A percentile compares a stretch with the other conserved stretches of the same genome.
These are phyloP conservation scores for Aurelia coerulea DNA, from an alignment of 30 jellyfish, hydroid and myxozoan genomes.

Conservation along the genomic window DNA sequence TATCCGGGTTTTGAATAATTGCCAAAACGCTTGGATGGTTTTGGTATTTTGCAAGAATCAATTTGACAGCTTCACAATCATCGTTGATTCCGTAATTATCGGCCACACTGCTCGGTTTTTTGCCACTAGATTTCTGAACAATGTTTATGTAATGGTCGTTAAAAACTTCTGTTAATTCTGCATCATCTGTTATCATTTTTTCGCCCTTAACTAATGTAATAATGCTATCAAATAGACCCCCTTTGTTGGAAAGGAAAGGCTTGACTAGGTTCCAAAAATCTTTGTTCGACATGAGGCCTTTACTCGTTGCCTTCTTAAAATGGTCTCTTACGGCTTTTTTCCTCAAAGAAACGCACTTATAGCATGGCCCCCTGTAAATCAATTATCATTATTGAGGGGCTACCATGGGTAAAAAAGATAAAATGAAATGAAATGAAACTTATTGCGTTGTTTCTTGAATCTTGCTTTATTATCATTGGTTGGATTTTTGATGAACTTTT, in stretches of 20 bases:
- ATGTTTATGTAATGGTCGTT: constrained; percentile 37
- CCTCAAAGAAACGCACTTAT: neutral
- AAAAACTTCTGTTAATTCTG: constrained; percentile 10
- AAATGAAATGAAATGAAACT: too few species aligned
- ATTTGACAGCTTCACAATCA: constrained; percentile 6
- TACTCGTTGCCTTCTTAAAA: constrained; percentile 4
- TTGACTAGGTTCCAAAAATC: constrained; percentile 15
- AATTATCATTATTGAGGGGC: too few species aligned
- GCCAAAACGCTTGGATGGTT: neutral
- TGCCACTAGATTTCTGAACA: constrained; percentile 27
- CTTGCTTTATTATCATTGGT: too few species aligned
- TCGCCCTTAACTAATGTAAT: constrained; percentile 18
- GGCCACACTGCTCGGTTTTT: constrained; percentile 30
- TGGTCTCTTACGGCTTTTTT: constrained; percentile 4
- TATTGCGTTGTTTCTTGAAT: neutral
- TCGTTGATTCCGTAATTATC: neutral
- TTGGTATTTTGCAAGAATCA: neutral
- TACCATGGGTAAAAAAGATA: too few species aligned
- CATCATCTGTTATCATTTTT: constrained; percentile 22
- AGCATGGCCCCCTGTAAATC: too few species aligned
- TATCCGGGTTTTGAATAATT: too few species aligned
- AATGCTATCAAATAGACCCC: constrained; percentile 27
- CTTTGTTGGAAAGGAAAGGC: neutral
- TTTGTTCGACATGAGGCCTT: constrained; percentile 1
- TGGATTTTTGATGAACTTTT: too few species aligned